Evolutionary conservation across 2,888 invertebrate species (phyloP), one percentile per base, ranked within the genome.

Genomic region (Melinopterus prodromus): DNA sequence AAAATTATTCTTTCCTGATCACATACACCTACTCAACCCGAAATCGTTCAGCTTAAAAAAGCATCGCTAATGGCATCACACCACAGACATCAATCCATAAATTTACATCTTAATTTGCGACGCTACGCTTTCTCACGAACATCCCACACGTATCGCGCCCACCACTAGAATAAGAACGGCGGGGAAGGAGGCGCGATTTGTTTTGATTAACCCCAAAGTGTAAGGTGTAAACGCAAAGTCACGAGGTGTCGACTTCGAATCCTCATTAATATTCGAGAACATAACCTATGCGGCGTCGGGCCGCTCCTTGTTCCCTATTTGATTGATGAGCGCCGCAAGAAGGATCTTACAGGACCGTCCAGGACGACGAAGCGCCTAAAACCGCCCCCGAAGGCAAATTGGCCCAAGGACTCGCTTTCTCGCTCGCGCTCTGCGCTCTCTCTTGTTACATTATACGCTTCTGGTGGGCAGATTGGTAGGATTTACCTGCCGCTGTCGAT

Each of bases 331-430:
- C 70, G 74, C 78, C 37, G 78, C 80, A 74, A 70, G 74, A 78
- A 78, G 83, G 83, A 81, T 83, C 84, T 84, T 85, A 84, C 86
- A 86, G 71, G 38, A 76, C 76, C 76, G 74, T 53, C 53, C 53
- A 53, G 53, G 53, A 53, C 53, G 53, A 53, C 53, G 53, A 53
- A 74, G 72, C 78, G 35, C 69, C 82, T 81, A 84, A 86, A 86
- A 88, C 87, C 87, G 87, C 87, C 87, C 87, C 87, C 87, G 87
- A 87, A 87, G 87, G 86, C 86, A 88, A 88, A 88, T 87, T 87
- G 87, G 86, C 84, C 85, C 84, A 84, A 86, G 86, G 86, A 86
- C 86, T 12, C 53, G 9, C 53, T 12, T 12, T 12, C 7, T 53
- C 53, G 2, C 53, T 53, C 53, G 1, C 7, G 5, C 53, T 53